Percentiles rank a stretch among this genome's conserved stretches.
Evolutionary conservation across 30 jellyfish, hydroid and myxozoan species (phyloP).

Genomic region (Mastigias papua): DNA sequence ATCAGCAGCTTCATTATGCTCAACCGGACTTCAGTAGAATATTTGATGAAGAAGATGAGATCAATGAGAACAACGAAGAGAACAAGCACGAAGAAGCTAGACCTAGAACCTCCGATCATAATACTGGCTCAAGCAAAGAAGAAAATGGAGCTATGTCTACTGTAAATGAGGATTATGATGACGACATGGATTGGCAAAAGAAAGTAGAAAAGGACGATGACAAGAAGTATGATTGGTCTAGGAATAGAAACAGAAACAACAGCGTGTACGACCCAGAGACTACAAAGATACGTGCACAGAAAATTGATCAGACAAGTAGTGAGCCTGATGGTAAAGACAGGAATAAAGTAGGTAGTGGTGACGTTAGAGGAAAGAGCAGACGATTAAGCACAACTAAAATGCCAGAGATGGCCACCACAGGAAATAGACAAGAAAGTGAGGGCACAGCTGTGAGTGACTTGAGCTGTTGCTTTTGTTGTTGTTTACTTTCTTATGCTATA

Average conservation of each 20-base stretch:
- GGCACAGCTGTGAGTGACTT: no score
- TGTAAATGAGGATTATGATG: background rate
- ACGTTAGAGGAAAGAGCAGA: background rate
- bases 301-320: background rate
- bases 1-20: conserved; percentile 16
- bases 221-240: conserved; percentile 1
- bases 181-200: conserved; percentile 10
- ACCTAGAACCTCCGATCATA: background rate
- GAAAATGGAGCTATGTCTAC: background rate
- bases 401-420: background rate
- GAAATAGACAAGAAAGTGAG: background rate
- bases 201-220: background rate
- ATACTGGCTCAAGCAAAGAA: background rate
- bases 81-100: background rate
- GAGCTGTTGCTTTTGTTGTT: no score
- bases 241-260: background rate
- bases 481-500: no score
- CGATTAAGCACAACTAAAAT: background rate
- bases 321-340: no score
- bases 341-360: background rate
- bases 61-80: background rate
- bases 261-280: conserved; percentile 44
- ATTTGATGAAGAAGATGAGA: conserved; percentile 8
- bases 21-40: background rate
- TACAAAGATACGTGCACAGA: background rate